phyloP scores from a whole-genome alignment of 2,888 invertebrate species.

The Andrena minutula region DNA sequence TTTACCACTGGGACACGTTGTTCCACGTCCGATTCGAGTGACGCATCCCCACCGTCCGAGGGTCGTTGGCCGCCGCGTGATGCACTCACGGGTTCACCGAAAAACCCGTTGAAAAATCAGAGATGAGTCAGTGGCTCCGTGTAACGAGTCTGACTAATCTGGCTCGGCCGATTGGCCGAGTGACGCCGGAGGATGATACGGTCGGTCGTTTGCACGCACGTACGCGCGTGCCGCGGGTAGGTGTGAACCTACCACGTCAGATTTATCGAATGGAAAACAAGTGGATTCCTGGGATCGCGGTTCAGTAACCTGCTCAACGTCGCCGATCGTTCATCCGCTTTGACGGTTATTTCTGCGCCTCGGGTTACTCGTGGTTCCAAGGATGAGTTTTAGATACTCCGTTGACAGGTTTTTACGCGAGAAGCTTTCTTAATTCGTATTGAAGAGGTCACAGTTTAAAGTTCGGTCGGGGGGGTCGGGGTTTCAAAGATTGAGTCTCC shows the following conservation, averaged over 20 bases:
- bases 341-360: slow-evolving; percentile 38
- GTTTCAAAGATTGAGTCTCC: no score
- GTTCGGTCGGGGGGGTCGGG: no score
- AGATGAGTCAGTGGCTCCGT: slow-evolving; percentile 48
- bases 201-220: slow-evolving; percentile 36
- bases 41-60: no score
- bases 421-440: no score
- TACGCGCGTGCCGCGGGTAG: slow-evolving; percentile 54
- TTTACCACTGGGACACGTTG: no score
- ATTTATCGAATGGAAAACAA: slow-evolving; percentile 65
- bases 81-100: background rate
- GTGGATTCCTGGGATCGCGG: slow-evolving; percentile 61
- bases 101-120: slow-evolving; percentile 1
- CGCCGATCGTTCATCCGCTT: slow-evolving; percentile 38
- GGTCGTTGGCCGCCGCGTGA: slow-evolving; percentile 5
- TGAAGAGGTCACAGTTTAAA: no score
- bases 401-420: no score
- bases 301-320: slow-evolving; percentile 62
- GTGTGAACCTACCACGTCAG: slow-evolving; percentile 37
- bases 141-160: slow-evolving; percentile 48
- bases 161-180: slow-evolving; percentile 55
- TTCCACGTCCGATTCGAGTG: no score
- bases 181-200: slow-evolving; percentile 57
- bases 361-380: slow-evolving; percentile 23
- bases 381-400: no score